Conservation (phyloP, 2,113 vertebrate species). For the Glaucomys volans region DNA sequence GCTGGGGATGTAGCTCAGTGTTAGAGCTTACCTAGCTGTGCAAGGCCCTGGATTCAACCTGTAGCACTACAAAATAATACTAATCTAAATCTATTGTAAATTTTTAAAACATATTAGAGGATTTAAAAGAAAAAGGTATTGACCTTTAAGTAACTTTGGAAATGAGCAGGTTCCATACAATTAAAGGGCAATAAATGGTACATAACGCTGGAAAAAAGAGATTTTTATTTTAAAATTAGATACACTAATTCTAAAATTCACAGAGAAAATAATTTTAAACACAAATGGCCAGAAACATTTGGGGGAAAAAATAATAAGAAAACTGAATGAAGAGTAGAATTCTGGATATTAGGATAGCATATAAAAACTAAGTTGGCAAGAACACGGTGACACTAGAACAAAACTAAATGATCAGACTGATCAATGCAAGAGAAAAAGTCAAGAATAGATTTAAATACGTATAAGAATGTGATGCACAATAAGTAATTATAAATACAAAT, state of each 20-base stretch:
- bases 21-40: too few species aligned
- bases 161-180: not conserved
- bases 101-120: not conserved
- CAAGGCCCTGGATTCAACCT: too few species aligned
- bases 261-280: not conserved
- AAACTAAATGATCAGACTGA: not conserved
- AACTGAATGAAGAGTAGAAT: not conserved
- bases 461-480: not conserved
- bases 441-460: not conserved
- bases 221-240: not conserved
- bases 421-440: not conserved
- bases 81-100: not conserved
- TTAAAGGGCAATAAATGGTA: not conserved
- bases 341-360: not conserved
- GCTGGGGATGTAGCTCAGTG: too few species aligned
- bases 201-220: not conserved
- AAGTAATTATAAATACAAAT: constrained; percentile 1
- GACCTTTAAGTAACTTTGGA: not conserved
- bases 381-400: not conserved
- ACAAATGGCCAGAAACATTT: not conserved
- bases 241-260: not conserved
- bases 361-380: not conserved
- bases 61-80: too few species aligned
- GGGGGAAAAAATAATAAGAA: not conserved
- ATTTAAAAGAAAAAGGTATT: not conserved